phyloP scores from a whole-genome alignment of 2,113 vertebrate genomes.

The Cyanoramphus novaezelandiae region DNA sequence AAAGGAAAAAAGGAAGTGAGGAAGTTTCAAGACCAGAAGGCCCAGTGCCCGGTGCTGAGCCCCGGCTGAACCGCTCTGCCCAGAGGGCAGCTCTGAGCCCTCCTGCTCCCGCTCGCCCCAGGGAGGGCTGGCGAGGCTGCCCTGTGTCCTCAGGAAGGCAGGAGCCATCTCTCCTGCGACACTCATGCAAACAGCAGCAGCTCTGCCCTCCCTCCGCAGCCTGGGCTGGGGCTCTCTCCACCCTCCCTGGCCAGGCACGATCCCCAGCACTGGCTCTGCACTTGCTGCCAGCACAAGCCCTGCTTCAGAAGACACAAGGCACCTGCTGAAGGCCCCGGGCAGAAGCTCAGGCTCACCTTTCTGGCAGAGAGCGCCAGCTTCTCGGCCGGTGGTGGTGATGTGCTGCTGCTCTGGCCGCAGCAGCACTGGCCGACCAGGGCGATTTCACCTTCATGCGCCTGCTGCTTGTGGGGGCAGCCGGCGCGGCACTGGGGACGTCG shows the following conservation, averaged over 20 bases:
- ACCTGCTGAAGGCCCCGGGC: rapidly evolving
- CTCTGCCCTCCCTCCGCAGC: background rate
- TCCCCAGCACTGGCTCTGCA: background rate
- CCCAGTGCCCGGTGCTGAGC: background rate
- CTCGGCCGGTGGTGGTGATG: conserved; percentile 86
- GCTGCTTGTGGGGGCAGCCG: background rate
- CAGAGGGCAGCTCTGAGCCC: background rate
- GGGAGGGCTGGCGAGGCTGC: no score
- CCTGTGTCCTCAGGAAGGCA: background rate
- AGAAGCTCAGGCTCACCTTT: conserved; percentile 80
- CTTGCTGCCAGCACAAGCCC: background rate
- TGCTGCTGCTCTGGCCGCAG: conserved; percentile 70
- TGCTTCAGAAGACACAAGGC: background rate
- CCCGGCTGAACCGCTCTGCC: background rate
- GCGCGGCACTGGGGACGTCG: background rate
- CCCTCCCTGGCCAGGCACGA: background rate
- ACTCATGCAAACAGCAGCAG: background rate
- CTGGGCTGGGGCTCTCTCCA: background rate
- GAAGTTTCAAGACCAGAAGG: conserved; percentile 31
- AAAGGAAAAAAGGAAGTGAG: conserved; percentile 60
- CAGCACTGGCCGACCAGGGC: conserved; percentile 49
- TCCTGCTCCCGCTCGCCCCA: background rate
- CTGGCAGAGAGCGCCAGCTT: conserved; percentile 86
- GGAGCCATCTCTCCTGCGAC: background rate
- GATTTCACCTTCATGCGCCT: conserved; percentile 39